Base-by-base conservation (phyloP, 2,888 invertebrate genomes). In the Mythimna lalbum region DNA sequence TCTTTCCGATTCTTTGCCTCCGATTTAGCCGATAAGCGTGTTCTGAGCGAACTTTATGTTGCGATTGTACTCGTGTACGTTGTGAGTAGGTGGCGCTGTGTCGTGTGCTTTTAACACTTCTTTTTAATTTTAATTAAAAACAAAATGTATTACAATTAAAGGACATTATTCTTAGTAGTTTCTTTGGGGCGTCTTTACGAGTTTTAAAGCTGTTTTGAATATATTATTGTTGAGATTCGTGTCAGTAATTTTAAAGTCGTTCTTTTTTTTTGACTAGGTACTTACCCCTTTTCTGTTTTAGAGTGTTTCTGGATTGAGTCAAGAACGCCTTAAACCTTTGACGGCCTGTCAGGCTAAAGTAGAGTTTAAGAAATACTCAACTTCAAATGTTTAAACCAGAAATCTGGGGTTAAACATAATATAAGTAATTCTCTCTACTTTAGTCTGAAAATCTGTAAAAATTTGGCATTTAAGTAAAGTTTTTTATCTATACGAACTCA, bases 1-100 rank as follows among this genome's bases (percentile, higher is more conserved):
- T 92, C 91, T 91, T 89, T 90, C 89, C 87, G 90, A 90, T 91
- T 90, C 90, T 88, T 87, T 84, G 88, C 86, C 90, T 88, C 87
- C 88, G 94, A 94, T 94, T 88, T 78, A 70, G 80, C 87, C 85
- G 95, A 95, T 95, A 94, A 93, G 91, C 90, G 85, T 92, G 93
- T 93, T 90, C 88, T 89, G 92, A 90, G 88, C 92, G 89, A 91
- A 93, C 93, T 94, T 94, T 94, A 94, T 93, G 92, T 92, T 91
- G 88, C 77, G 90, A 88, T 87, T 88, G 90, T 90, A 89, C 90
- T 89, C 89, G 85, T 90, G 89, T 90, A 89, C 85, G 88, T 82
- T 87, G 85, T 88, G 90, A 91, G 93, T 93, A 90, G 92, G 92
- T 90, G 93, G 92, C 90, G 84, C 84, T 85, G 84, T 86, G 86